These are phyloP conservation scores for Junco hyemalis DNA, from an alignment of 2,113 vertebrate species.

Conservation along the genomic window DNA sequence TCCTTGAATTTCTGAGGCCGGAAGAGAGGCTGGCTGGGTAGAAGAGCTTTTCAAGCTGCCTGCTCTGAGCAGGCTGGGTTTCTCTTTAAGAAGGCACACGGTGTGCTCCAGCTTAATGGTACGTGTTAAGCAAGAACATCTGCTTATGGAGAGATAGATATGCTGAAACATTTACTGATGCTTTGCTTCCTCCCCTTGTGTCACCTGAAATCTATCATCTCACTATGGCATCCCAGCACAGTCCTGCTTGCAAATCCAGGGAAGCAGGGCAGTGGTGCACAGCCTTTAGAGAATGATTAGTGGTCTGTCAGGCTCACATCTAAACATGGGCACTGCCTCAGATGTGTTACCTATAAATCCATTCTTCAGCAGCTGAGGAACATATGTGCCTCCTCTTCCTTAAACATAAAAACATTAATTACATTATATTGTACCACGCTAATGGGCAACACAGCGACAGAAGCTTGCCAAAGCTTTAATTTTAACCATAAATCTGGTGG, in stretches of 20 bases:
- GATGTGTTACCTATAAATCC: conserved; percentile 68
- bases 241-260: conserved; percentile 30
- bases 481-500: conserved; percentile 63
- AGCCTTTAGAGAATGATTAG: conserved; percentile 62
- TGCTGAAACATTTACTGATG: conserved; percentile 66
- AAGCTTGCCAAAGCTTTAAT: conserved; percentile 64
- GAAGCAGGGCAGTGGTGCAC: conserved; percentile 41
- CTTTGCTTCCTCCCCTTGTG: conserved; percentile 63
- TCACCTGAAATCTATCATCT: conserved; percentile 69
- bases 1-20: background rate
- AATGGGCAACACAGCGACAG: conserved; percentile 37
- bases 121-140: conserved; percentile 54
- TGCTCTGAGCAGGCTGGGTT: background rate
- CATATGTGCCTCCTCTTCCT: conserved; percentile 68
- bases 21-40: background rate
- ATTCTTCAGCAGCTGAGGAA: conserved; percentile 58
- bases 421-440: conserved; percentile 49
- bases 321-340: conserved; percentile 54
- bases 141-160: conserved; percentile 69
- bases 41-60: background rate
- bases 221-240: background rate
- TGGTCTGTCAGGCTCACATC: conserved; percentile 59
- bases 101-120: conserved; percentile 29
- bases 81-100: background rate
- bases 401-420: conserved; percentile 74